Evolutionary conservation across 1,140 invertebrate genomes (phyloP), one percentile per base, ranked within the genome.

Genomic region (Euglossa dilemma): DNA sequence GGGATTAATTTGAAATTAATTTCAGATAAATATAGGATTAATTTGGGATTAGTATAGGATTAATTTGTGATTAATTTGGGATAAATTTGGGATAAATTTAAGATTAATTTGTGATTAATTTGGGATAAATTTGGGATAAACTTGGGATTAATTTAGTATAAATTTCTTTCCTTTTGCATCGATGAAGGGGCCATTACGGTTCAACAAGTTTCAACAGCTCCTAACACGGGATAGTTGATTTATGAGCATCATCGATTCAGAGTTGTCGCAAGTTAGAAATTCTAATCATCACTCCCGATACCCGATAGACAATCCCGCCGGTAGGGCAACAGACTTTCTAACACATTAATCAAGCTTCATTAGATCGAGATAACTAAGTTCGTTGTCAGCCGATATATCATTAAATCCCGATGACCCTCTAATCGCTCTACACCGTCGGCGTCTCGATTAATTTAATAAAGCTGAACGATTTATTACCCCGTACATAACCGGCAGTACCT

Each of bases 311-410:
- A 28, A 67, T 66, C 43, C 36, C 36, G 43, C 47, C 45, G 25
- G 2, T n/a, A 75, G 50, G 36, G 8, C 54, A 28, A 80, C 52
- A 67, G 61, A 75, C 52, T 75, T 75, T 23, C 61, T 43, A 66
- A 75, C 25, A 28, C 20, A 81, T 76, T 76, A 81, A 81, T 81
- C 45, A 81, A 45, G 43, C 52, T 57, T 50, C 43, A 43, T 66
- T 75, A 75, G 63, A 67, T 36, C 20, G 6, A 67, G 52, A 54
- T 81, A 76, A 80, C 36, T 54, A 74, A 67, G 45, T 81, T 67
- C 8, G 72, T 75, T 67, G 52, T 67, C 63, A 28, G 25, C 25
- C 45, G 61, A 52, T 67, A n/a, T 50, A 25, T 81, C 47, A 76
- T 81, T 75, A 81, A 59, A 50, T 57, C 23, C 7, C 59, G 56